Conservation (phyloP, 2,888 invertebrate species). For the Xanthorhoe designata region DNA sequence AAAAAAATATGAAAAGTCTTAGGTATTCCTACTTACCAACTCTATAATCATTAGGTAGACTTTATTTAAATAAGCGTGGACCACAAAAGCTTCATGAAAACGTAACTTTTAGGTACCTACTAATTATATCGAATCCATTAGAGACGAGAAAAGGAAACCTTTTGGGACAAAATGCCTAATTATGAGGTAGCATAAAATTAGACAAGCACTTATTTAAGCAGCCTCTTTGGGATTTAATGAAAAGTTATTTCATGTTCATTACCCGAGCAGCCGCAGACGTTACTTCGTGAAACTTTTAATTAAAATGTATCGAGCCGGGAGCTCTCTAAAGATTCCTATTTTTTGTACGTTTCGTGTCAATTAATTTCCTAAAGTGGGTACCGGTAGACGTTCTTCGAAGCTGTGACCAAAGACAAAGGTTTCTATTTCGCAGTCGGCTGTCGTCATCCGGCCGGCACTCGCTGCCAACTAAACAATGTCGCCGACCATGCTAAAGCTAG, state of each 20-base stretch:
- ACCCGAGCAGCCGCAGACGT: constrained; percentile 62
- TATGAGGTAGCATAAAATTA: constrained; percentile 48
- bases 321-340: constrained; percentile 68
- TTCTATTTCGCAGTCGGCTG: constrained; percentile 64
- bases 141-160: constrained; percentile 25
- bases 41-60: background rate
- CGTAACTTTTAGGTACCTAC: constrained; percentile 23
- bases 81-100: constrained; percentile 18
- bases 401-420: constrained; percentile 71
- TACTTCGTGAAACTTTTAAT: constrained; percentile 77
- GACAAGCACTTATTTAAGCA: constrained; percentile 47
- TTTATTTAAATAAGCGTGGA: background rate
- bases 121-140: constrained; percentile 29
- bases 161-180: constrained; percentile 33
- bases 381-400: constrained; percentile 66
- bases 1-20: no score
- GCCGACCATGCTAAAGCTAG: constrained; percentile 68
- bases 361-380: constrained; percentile 80
- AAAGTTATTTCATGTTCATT: constrained; percentile 65
- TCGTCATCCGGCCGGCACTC: constrained; percentile 62
- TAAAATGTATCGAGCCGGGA: constrained; percentile 75
- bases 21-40: background rate
- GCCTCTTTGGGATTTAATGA: constrained; percentile 51
- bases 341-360: constrained; percentile 73
- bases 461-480: constrained; percentile 72